Base-by-base conservation (phyloP, 2,797 vertebrate genomes). In the Sciaenops ocellatus region DNA sequence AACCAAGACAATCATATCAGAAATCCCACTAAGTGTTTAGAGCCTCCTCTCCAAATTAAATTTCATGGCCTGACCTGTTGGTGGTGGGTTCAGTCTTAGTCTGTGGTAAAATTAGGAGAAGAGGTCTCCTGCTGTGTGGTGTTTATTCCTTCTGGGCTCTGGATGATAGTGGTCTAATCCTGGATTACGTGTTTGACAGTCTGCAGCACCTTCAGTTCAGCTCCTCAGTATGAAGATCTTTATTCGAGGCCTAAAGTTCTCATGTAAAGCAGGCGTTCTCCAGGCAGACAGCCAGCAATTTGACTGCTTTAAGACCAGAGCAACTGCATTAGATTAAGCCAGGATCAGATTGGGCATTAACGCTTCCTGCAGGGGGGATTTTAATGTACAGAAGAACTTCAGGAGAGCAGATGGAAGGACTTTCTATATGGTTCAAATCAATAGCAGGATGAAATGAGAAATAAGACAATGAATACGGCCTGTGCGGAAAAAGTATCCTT, bases 121-220 rank as follows among this genome's bases (percentile, higher is more conserved):
- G 86, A 69, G 75, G 57, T 54, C 11, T 79, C 82, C 83, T 66
- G 88, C 84, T 78, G 88, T 1, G 81, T 0, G 2, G 15, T 18
- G 55, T 72, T 77, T 42, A 73, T 74, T 83, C 80, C 78, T 20
- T 20, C 80, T 70, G 64, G 78, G 61, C 57, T 79, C 66, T n/a
- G 66, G 81, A 83, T 80, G 84, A 88, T 84, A 78, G 68, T 2
- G 48, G 69, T 69, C 71, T 90, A 86, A 91, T 91, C 88, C 69
- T 18, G 82, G 90, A 91, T 90, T 90, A 91, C 62, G 59, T 48
- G 65, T 80, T 80, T 83, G 71, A 76, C 71, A 34, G 80, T 72
- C 85, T 84, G 79, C 38, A 6, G 18, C 73, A 20, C 13, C 76
- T 42, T 60, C 51, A 11, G 13, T 20, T 54, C 50, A 4, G 0